Base-by-base conservation (phyloP, 2,888 invertebrate genomes). In the Seira ritae region DNA sequence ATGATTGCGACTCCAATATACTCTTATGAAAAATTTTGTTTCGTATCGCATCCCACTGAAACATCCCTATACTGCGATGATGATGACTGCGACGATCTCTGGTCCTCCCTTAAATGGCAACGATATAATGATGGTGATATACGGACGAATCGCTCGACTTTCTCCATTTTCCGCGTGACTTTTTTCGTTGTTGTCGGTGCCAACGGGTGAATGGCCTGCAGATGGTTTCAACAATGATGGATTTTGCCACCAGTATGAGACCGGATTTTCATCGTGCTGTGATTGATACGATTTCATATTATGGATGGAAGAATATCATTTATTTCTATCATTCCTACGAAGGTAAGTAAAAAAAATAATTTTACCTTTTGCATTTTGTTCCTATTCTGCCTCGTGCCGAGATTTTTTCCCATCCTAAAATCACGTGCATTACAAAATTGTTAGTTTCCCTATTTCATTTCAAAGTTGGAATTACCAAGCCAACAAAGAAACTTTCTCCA, bases 211-310 rank as follows among this genome's bases (percentile, higher is more conserved):
- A 72, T 80, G 70, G 74, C 74, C 70, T 50, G 1, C 86, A 87
- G 88, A 88, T 88, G 88, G 88, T 88, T 76, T 89, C 89, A 66
- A 85, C 88, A 69, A 81, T 86, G 81, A 93, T 96, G 89, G 96
- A 97, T 92, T 96, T 95, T 90, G 97, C 97, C 74, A 95, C 97
- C 90, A 96, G 96, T 91, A 95, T 99, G 95, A 94, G 97, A 86
- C 98, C 99, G 55, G 96, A 98, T 91, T 98, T 98, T 92, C 97
- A 98, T 91, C 95, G 95, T 90, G 98, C 98, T 81, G 95, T 99
- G 90, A 96, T 98, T 89, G 98, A 98, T 92, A 95, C 98, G 81
- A 97, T 99, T 90, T 93, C 95, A 87, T 95, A 96, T 91, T 98
- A 98, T 91, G 95, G 94, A 67, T 98, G 97, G 97, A 94, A 94